Percentiles rank a stretch among this genome's conserved stretches.
These are phyloP conservation scores for Buceros bicornis DNA, from an alignment of 2,797 vertebrate genomes.

Conservation along the genomic window DNA sequence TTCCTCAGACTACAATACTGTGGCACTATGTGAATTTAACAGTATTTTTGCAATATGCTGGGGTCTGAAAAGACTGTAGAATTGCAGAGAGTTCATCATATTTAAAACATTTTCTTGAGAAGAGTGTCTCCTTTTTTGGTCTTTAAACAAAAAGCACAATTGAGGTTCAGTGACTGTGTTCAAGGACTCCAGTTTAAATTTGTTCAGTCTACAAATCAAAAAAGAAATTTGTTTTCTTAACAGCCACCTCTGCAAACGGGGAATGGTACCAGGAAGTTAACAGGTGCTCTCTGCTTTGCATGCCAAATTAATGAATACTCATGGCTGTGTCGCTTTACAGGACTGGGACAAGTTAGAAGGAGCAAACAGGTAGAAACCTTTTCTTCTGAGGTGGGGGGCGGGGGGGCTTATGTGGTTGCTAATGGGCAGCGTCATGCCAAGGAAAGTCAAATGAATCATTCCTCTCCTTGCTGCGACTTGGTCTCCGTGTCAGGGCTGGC, in stretches of 20 bases:
- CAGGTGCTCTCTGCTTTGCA: slow-evolving; percentile 40
- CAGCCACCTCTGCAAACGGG: slow-evolving; percentile 46
- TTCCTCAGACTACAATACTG: neutral
- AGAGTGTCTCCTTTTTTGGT: neutral
- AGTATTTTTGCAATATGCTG: neutral
- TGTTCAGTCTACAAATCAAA: slow-evolving; percentile 59
- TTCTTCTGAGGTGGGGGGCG: neutral
- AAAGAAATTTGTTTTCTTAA: slow-evolving; percentile 67
- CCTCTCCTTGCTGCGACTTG: neutral
- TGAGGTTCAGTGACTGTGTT: slow-evolving; percentile 18
- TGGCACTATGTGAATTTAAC: neutral
- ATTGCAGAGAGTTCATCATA: neutral
- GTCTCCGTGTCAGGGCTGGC: neutral
- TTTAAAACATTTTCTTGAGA: slow-evolving; percentile 8
- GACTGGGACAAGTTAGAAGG: neutral
- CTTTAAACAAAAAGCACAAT: slow-evolving; percentile 41
- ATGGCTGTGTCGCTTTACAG: neutral
- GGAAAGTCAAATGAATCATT: neutral
- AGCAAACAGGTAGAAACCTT: neutral
- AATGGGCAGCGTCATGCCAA: neutral
- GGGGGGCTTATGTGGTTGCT: neutral
- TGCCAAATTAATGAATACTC: slow-evolving; percentile 36
- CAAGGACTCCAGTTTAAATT: slow-evolving; percentile 55
- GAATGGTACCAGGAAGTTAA: slow-evolving; percentile 23
- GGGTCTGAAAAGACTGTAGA: neutral